Evolutionary conservation across 2,797 vertebrate genomes (phyloP), one percentile per base, ranked within the genome.

Genomic region (Lophura swinhoii): DNA sequence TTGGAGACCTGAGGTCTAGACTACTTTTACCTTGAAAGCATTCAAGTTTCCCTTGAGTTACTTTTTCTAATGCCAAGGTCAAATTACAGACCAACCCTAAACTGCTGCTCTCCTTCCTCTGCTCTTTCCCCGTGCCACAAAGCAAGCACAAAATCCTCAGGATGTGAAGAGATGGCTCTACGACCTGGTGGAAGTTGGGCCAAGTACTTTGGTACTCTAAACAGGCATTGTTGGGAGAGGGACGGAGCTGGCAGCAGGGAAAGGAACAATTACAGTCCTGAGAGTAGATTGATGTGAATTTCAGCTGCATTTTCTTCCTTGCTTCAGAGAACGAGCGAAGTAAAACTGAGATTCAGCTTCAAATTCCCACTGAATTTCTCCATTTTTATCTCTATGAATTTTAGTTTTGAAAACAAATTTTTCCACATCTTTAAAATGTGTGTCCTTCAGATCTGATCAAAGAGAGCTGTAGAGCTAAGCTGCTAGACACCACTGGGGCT

Each of bases 201-300:
- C 41, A 31, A 5, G 9, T 67, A 8, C 3, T 31, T 1, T 33
- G 35, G 64, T 48, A 7, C 9, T 48, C 73, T n/a, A 14, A 68
- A 53, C 14, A 8, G 35, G 37, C 35, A 39, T 60, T n/a, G 35
- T 9, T 58, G 70, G 77, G 53, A 90, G 39, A 11, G 41, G 17
- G 55, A 62, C 14, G 10, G 41, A 81, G 16, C 4, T 59, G n/a
- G 41, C 24, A 86, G 21, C 37, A 48, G 12, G 29, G 23, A 70
- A 35, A 84, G 39, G 41, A 89, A 63, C 0, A 1, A 21, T 15
- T 23, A 43, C 66, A 56, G 12, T 59, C 67, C 67, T 43, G 18
- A 0, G 0, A 66, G 29, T 10, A 60, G 87, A 73, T n/a, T 7
- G 21, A 29, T 0, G 2, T 48, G n/a, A 78, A 16, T 44, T 55